phyloP scores from a whole-genome alignment of 2,113 vertebrate genomes.

The Thryonomys swinderianus region DNA sequence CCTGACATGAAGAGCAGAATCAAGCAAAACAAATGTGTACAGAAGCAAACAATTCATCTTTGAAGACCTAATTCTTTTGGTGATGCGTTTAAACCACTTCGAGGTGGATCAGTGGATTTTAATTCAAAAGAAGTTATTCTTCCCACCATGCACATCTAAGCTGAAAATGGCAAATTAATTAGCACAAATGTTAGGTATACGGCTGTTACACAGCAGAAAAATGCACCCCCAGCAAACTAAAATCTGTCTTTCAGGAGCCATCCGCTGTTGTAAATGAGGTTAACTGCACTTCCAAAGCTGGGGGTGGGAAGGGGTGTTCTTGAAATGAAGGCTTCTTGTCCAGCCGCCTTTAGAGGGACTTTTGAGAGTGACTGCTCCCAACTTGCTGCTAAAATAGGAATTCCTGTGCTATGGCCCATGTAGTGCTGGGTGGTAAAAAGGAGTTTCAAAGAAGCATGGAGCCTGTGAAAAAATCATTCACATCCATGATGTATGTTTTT shows the following conservation, averaged over 20 bases:
- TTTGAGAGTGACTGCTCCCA: not conserved
- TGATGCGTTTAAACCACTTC: not conserved
- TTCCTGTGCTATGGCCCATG: not conserved
- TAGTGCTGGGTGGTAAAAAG: no score
- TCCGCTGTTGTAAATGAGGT: accelerated
- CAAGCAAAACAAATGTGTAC: not conserved
- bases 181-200: accelerated
- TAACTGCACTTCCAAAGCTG: not conserved
- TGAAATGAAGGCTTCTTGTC: not conserved
- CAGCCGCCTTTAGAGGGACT: not conserved
- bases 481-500: not conserved
- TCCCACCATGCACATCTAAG: not conserved
- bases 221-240: not conserved
- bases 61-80: not conserved
- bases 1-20: not conserved
- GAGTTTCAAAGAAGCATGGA: not conserved
- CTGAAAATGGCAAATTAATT: not conserved
- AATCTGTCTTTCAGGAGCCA: not conserved
- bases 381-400: not conserved
- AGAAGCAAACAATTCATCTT: not conserved
- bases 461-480: not conserved
- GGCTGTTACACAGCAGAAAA: no score
- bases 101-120: not conserved
- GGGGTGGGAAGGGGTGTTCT: not conserved
- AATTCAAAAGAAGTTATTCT: not conserved